phyloP scores from a whole-genome alignment of 2,888 invertebrate species.

The Ophraella communa region DNA sequence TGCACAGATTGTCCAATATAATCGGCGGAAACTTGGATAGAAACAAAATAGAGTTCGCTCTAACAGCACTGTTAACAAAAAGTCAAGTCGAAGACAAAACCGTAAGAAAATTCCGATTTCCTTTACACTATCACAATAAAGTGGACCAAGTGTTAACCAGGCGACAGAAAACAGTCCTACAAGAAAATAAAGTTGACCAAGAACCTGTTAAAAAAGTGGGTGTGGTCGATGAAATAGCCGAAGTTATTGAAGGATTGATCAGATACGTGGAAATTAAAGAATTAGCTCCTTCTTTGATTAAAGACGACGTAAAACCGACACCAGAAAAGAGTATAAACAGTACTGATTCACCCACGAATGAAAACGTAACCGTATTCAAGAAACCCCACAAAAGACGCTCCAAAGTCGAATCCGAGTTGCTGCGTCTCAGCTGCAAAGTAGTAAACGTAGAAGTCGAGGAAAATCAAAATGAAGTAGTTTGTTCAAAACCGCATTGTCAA shows the following conservation, averaged over 20 bases:
- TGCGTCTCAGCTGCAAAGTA: conserved; percentile 70
- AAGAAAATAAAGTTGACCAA: neutral
- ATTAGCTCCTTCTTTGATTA: conserved; percentile 64
- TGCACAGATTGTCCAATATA: conserved; percentile 58
- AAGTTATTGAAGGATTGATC: conserved; percentile 64
- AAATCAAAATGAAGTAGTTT: conserved; percentile 54
- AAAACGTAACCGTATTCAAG: conserved; percentile 29
- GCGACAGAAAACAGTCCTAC: conserved; percentile 26
- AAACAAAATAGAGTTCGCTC: conserved; percentile 66
- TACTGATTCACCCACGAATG: conserved; percentile 31
- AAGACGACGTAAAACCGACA: conserved; percentile 46
- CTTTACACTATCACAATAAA: conserved; percentile 66
- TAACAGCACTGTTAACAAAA: conserved; percentile 59
- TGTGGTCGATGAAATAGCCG: conserved; percentile 24
- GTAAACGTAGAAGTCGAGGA: conserved; percentile 61
- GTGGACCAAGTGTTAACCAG: conserved; percentile 65
- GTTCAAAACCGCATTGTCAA: conserved; percentile 65
- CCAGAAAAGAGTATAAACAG: conserved; percentile 40
- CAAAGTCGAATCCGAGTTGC: conserved; percentile 61
- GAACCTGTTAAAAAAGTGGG: neutral
- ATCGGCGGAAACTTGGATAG: conserved; percentile 59
- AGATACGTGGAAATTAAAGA: conserved; percentile 68
- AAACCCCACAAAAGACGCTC: conserved; percentile 36
- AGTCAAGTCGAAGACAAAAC: neutral
- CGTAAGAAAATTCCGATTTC: conserved; percentile 61